Evolutionary conservation across 2,113 vertebrate genomes (phyloP).

Genomic region (Vulpes vulpes): DNA sequence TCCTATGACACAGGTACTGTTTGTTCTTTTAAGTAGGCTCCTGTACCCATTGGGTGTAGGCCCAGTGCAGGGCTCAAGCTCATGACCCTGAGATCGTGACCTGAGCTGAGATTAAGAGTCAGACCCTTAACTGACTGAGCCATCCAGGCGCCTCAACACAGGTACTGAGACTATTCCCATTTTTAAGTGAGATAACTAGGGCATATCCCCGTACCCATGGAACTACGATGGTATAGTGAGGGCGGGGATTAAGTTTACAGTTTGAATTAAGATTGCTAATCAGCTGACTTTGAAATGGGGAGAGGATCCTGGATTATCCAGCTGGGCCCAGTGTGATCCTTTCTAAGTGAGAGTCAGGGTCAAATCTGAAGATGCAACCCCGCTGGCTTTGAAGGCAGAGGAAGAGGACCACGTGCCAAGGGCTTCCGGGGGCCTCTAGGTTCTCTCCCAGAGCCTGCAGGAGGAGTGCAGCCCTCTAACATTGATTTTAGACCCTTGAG

Average conservation of each 20-base stretch:
- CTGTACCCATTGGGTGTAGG: neutral
- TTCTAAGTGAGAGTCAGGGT: neutral
- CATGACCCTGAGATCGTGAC: neutral
- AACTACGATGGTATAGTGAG: neutral
- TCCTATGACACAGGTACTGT: no score
- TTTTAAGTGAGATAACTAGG: neutral
- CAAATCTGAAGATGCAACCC: neutral
- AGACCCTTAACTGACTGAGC: neutral
- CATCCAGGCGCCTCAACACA: neutral
- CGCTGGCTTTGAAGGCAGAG: neutral
- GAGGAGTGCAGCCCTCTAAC: neutral
- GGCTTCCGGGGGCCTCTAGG: neutral
- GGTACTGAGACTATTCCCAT: neutral
- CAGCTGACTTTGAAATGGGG: neutral
- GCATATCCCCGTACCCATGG: neutral
- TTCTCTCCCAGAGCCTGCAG: neutral
- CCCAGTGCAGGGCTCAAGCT: neutral
- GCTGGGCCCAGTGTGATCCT: neutral
- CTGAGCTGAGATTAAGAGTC: neutral
- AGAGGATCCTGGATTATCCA: neutral
- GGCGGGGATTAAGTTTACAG: neutral
- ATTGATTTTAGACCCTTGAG: neutral
- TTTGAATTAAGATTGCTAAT: neutral
- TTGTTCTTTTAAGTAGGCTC: neutral
- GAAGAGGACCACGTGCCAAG: fast-evolving